phyloP scores from a whole-genome alignment of 1,140 invertebrate genomes.

The Hetaerina americana region DNA sequence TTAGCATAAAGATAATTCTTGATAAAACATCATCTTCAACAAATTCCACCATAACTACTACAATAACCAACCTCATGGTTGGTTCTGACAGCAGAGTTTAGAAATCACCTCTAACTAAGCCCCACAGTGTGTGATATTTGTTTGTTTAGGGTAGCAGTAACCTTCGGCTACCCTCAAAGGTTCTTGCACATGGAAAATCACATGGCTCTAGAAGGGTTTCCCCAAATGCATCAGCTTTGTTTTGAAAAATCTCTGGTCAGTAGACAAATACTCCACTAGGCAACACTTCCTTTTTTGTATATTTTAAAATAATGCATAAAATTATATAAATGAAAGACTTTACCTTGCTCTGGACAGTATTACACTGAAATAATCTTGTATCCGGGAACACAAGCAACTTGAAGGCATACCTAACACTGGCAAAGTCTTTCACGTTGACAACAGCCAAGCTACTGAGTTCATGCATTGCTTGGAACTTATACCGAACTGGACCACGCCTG shows the following conservation, averaged over 20 bases:
- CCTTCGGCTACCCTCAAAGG: no score
- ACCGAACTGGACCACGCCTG: slow-evolving; percentile 64
- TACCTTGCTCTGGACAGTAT: slow-evolving; percentile 39
- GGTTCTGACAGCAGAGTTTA: no score
- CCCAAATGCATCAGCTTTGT: no score
- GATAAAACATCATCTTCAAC: no score
- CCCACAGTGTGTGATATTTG: no score
- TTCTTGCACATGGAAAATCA: no score
- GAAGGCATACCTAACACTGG: slow-evolving; percentile 81
- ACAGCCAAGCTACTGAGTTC: slow-evolving; percentile 84
- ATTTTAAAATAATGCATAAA: slow-evolving; percentile 1
- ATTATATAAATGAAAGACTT: not conserved
- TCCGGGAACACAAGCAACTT: slow-evolving; percentile 90
- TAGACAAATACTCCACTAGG: slow-evolving; percentile 1
- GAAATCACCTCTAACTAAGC: no score
- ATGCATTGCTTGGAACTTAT: slow-evolving; percentile 81
- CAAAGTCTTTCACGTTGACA: slow-evolving; percentile 88
- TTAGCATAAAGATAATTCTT: no score
- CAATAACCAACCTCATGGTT: no score
- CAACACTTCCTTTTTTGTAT: not conserved
- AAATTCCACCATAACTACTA: no score
- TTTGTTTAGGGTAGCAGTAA: no score
- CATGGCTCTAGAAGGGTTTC: no score
- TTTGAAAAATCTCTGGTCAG: not conserved
- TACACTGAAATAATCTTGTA: slow-evolving; percentile 82